Evolutionary conservation across 2,888 invertebrate genomes (phyloP).

Genomic region (Osmoderma eremita): DNA sequence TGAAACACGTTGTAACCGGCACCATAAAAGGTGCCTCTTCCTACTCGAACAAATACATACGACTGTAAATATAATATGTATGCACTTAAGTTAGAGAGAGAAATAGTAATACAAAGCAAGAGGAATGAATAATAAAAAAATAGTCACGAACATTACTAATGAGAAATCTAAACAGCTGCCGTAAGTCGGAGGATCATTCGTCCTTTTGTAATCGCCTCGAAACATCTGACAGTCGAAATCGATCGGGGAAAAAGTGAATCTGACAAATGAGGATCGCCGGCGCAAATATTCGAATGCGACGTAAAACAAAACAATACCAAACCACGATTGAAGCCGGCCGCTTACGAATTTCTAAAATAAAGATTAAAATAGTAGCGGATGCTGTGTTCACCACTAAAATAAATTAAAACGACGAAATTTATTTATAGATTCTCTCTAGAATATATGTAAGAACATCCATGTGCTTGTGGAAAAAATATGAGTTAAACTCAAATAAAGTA

Average conservation of each 20-base stretch:
- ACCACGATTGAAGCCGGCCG: constrained; percentile 2
- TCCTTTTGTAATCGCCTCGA: not conserved
- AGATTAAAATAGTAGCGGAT: constrained; percentile 11
- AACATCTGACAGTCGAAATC: constrained; percentile 31
- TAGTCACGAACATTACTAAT: constrained; percentile 25
- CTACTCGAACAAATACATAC: constrained; percentile 14
- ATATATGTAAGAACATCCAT: too few species aligned
- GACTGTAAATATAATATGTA: too few species aligned
- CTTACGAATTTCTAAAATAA: not conserved
- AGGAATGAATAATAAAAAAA: constrained; percentile 11
- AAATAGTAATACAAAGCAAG: too few species aligned
- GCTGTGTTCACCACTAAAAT: constrained; percentile 12
- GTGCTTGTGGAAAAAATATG: too few species aligned
- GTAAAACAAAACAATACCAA: not conserved
- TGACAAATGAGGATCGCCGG: constrained; percentile 14
- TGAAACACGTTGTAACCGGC: constrained; percentile 27
- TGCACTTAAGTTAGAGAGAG: too few species aligned
- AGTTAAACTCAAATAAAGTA: too few species aligned
- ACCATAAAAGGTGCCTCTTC: constrained; percentile 33
- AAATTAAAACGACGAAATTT: constrained; percentile 34
- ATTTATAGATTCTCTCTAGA: constrained; percentile 24
- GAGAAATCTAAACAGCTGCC: constrained; percentile 22
- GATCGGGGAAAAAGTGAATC: constrained; percentile 30
- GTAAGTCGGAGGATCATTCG: too few species aligned
- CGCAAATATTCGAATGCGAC: constrained; percentile 18